A percentile compares a stretch with the other conserved stretches of the same genome.
phyloP scores from a whole-genome alignment of 64 coral and sea anemone genomes.

The Pachyseris speciosa region DNA sequence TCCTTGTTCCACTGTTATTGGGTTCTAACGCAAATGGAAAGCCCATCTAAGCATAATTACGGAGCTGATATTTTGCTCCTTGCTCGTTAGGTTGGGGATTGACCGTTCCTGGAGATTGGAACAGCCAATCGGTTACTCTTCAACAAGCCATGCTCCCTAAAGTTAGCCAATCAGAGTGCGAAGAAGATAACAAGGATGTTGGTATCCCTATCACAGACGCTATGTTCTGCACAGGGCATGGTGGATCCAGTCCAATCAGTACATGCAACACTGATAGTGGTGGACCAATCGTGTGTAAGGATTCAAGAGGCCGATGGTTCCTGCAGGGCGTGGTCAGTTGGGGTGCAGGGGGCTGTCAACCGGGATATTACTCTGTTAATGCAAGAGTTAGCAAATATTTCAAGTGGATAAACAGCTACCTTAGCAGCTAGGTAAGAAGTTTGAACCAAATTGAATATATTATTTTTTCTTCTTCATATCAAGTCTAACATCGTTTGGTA shows the following conservation, averaged over 20 bases:
- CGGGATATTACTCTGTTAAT: constrained; percentile 71
- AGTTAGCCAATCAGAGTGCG: constrained; percentile 63
- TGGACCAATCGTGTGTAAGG: constrained; percentile 70
- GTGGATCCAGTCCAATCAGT: constrained; percentile 15
- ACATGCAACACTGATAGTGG: constrained; percentile 88
- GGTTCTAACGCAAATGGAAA: too few species aligned
- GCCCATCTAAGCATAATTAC: too few species aligned
- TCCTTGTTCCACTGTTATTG: too few species aligned
- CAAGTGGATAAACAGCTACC: constrained; percentile 55
- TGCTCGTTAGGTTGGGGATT: constrained; percentile 69
- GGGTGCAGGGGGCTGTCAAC: constrained; percentile 55
- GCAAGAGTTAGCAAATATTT: constrained; percentile 64
- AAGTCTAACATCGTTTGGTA: too few species aligned
- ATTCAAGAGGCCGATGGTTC: constrained; percentile 51
- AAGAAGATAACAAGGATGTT: constrained; percentile 27
- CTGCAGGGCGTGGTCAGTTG: constrained; percentile 87
- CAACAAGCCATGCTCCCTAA: constrained; percentile 73
- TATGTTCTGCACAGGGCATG: constrained; percentile 73
- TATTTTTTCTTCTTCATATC: too few species aligned
- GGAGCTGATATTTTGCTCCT: too few species aligned
- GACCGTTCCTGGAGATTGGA: constrained; percentile 75
- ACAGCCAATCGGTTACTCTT: constrained; percentile 69
- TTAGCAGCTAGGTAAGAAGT: neutral
- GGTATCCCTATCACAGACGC: constrained; percentile 45
- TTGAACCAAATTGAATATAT: too few species aligned